A percentile compares a stretch with the other conserved stretches of the same genome.
Evolutionary conservation across 2,113 vertebrate species (phyloP).

Genomic region (Poecile atricapillus): DNA sequence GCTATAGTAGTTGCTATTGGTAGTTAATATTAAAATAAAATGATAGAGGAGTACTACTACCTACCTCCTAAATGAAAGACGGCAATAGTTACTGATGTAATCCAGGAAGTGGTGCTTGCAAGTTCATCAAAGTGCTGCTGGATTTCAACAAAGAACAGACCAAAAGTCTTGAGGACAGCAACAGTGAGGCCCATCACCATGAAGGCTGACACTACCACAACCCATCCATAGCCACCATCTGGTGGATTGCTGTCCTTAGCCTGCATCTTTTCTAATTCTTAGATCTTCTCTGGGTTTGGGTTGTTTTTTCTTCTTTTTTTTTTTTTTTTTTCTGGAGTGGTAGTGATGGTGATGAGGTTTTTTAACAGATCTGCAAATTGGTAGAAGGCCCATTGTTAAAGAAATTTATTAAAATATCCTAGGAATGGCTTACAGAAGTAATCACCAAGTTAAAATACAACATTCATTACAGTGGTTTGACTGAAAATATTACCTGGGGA

Average conservation of each 20-base stretch:
- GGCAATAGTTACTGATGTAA: slow-evolving; percentile 72
- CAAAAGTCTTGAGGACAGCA: slow-evolving; percentile 74
- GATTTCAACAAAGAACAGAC: slow-evolving; percentile 80
- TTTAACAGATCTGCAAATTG: slow-evolving; percentile 12
- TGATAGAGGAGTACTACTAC: not conserved
- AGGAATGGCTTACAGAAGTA: not conserved
- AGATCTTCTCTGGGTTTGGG: not conserved
- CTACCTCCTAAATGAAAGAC: slow-evolving; percentile 77
- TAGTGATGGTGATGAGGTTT: not conserved
- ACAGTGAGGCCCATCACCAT: slow-evolving; percentile 73
- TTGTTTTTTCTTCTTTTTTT: not conserved
- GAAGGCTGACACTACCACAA: slow-evolving; percentile 76
- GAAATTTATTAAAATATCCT: not conserved
- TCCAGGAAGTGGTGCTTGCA: slow-evolving; percentile 77
- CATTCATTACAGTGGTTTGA: not conserved
- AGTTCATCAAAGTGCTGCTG: slow-evolving; percentile 72
- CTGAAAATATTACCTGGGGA: not conserved
- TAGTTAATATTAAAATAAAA: not conserved
- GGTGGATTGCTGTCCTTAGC: not conserved
- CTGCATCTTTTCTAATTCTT: not conserved
- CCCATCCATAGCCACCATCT: slow-evolving; percentile 77
- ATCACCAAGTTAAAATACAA: not conserved
- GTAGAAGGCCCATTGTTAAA: not conserved
- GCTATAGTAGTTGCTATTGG: not conserved
- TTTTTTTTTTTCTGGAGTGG: not conserved